A percentile compares a stretch with the other conserved stretches of the same genome.
phyloP scores from a whole-genome alignment of 2,113 vertebrate species.

The Podocnemis expansa region DNA sequence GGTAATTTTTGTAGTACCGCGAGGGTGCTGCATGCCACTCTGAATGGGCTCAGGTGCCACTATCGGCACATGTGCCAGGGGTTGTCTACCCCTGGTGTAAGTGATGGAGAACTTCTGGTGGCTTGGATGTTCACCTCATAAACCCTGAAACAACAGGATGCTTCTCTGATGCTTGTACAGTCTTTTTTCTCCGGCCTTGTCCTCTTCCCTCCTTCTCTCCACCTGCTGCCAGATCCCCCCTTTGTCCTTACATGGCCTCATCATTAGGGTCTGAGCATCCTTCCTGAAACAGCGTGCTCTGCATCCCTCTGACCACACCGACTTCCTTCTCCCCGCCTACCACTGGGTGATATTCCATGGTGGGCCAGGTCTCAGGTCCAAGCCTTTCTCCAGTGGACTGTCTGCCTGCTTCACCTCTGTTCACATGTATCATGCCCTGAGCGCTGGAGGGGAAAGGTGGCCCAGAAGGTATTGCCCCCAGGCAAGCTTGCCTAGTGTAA shows the following conservation, averaged over 20 bases:
- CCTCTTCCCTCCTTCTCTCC: not conserved
- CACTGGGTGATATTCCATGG: rapidly evolving
- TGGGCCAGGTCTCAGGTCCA: not conserved
- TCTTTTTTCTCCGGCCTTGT: not conserved
- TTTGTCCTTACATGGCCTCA: not conserved
- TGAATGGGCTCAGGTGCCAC: too few species aligned
- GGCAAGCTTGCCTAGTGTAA: not conserved
- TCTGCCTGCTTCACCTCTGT: not conserved
- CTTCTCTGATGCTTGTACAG: not conserved
- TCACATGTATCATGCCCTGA: not conserved
- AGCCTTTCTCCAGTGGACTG: not conserved
- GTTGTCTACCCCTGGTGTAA: too few species aligned
- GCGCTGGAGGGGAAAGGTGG: not conserved
- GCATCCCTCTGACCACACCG: not conserved
- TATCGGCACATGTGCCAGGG: too few species aligned
- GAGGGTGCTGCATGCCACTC: too few species aligned
- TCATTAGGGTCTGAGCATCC: not conserved
- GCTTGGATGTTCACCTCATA: not conserved
- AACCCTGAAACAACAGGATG: not conserved
- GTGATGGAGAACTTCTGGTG: not conserved
- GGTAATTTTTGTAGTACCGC: too few species aligned
- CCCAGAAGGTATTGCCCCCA: not conserved
- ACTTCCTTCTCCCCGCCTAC: not conserved
- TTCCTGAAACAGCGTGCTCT: not conserved
- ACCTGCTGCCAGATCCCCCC: not conserved